These are phyloP conservation scores for Dendrolimus kikuchii DNA, from an alignment of 1,140 invertebrate genomes.

Conservation along the genomic window DNA sequence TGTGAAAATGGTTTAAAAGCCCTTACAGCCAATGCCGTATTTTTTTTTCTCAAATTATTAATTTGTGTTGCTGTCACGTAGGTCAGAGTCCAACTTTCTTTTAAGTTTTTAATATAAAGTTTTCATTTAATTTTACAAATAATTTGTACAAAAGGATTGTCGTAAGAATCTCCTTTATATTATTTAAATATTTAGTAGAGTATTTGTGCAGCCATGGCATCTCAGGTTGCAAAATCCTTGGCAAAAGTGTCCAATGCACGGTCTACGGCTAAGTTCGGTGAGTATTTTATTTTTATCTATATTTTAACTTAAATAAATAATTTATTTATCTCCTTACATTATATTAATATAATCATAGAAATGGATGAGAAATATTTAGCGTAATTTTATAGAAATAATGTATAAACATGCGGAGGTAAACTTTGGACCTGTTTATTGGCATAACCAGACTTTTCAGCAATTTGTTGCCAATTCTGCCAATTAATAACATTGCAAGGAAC, in stretches of 20 bases:
- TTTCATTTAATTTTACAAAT: constrained; percentile 20
- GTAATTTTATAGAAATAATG: too few relatives aligned
- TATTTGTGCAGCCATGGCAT: constrained; percentile 39
- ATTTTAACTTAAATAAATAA: too few relatives aligned
- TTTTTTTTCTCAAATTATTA: constrained; percentile 7
- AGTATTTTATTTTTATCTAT: constrained; percentile 15
- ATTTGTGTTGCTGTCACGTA: constrained; percentile 23
- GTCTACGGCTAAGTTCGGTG: constrained; percentile 57
- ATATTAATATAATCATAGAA: too few relatives aligned
- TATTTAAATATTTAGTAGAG: constrained; percentile 13
- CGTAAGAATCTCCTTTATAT: constrained; percentile 18
- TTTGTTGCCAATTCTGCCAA: constrained; percentile 10
- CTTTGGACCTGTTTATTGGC: constrained; percentile 22
- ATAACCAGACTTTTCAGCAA: constrained; percentile 8
- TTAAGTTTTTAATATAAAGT: constrained; percentile 27
- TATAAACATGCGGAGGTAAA: constrained; percentile 14
- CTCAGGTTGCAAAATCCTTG: constrained; percentile 54
- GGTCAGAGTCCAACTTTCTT: constrained; percentile 64
- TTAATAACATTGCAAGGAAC: too few relatives aligned
- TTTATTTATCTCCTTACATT: too few relatives aligned
- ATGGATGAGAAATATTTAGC: too few relatives aligned
- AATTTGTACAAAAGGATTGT: constrained; percentile 18
- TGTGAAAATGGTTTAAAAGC: too few relatives aligned
- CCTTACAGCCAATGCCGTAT: too few relatives aligned
- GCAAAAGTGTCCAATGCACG: constrained; percentile 39